Percentiles rank a stretch among this genome's conserved stretches.
Evolutionary conservation across 1,140 invertebrate species (phyloP).

Genomic region (Bombus picipes): DNA sequence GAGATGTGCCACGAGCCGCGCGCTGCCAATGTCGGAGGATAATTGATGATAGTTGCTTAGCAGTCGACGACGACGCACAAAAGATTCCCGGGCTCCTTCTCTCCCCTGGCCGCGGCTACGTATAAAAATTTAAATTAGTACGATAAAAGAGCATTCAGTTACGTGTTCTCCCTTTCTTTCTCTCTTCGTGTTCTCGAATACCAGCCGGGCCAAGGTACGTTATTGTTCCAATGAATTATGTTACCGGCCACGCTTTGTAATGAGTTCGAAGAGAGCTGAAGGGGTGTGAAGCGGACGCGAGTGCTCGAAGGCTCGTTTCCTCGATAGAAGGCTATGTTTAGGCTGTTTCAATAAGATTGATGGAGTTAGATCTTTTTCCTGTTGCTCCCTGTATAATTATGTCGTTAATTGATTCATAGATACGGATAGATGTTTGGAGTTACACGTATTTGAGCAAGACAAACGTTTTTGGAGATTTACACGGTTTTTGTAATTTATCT

Average conservation of each 20-base stretch:
- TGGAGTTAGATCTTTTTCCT: not conserved
- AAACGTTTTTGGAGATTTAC: not conserved
- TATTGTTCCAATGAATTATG: conserved; percentile 41
- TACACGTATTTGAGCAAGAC: not conserved
- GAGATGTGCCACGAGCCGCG: conserved; percentile 1
- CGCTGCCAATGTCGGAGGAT: conserved; percentile 24
- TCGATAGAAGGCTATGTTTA: not conserved
- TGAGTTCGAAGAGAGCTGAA: not conserved
- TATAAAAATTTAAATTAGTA: conserved; percentile 38
- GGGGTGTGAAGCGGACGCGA: not conserved
- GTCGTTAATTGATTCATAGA: not conserved
- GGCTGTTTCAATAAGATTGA: not conserved
- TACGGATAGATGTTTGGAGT: not conserved
- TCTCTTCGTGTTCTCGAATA: not conserved
- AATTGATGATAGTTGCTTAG: conserved; percentile 53
- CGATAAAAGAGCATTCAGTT: conserved; percentile 39
- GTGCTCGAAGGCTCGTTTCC: not conserved
- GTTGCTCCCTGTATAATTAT: not conserved
- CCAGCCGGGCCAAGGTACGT: not conserved
- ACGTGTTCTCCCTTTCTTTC: not conserved
- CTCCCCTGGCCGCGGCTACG: not conserved
- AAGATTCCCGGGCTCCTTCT: conserved; percentile 20
- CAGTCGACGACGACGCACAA: conserved; percentile 33
- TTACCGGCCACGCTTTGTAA: conserved; percentile 10
- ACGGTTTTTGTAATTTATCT: not conserved